Evolutionary conservation across 2,113 vertebrate species (phyloP), one percentile per base, ranked within the genome.

Genomic region (Salvelinus namaycush): DNA sequence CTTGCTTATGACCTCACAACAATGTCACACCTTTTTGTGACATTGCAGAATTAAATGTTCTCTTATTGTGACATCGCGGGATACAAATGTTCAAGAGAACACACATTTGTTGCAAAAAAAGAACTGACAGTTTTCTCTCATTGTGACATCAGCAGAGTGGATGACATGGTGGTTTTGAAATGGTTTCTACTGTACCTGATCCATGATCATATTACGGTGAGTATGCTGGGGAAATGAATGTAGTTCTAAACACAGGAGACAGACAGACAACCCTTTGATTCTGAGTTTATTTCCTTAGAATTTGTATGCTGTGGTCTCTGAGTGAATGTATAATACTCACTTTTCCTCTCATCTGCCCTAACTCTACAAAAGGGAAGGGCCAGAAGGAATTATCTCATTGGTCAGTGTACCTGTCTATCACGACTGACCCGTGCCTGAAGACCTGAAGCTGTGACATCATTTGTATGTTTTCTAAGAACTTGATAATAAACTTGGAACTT

Each of bases 371-470:
- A 89, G 82, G 77, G 75, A 88, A 87, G 84, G 89, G 88, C 84
- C 87, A 88, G 79, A 79, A 86, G 78, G 49, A 51, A 51, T 84
- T 85, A 70, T 81, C 86, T 76, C 39, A 81, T 81, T 85, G 86
- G 85, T 88, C 88, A 86, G 87, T 74, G 87, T 75, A 77, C 72
- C 71, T 84, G 80, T 88, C 83, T 89, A 78, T 39, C 39, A 82
- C 76, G 83, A 89, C 88, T 93, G 89, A 91, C 89, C 91, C 81
- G 93, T 94, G 93, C 93, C 93, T 94, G 92, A 92, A 90, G 93
- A 94, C 93, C 93, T 90, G 86, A 94, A 93, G 93, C 93, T 94
- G 93, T 94, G 93, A 94, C 92, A 89, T 83, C 87, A 91, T 93
- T 94, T 94, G 90, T 94, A 93, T 87, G 91, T 93, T 94, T 94